Conservation (phyloP, 2,797 vertebrate genomes). For the Helicolenus hilgendorfi region DNA sequence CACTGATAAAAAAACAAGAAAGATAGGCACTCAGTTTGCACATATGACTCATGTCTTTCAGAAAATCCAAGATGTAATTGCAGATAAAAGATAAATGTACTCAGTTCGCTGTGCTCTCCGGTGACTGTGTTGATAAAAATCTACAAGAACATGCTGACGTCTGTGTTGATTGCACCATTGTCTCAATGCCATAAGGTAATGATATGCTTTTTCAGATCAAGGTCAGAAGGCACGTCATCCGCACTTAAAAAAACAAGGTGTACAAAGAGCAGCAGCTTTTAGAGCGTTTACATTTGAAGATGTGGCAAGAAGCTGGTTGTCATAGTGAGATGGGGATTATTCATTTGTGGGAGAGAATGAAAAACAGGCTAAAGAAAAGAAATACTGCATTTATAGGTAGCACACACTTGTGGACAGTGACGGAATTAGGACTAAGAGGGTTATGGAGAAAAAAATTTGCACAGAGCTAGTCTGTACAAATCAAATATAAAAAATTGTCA, state of each 20-base stretch:
- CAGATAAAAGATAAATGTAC: neutral
- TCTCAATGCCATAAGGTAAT: neutral
- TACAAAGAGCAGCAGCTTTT: neutral
- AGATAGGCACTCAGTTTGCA: neutral
- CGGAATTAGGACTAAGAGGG: neutral
- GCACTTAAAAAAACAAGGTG: neutral
- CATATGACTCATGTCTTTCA: neutral
- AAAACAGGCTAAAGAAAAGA: neutral
- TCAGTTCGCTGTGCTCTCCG: neutral
- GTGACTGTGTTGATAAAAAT: neutral
- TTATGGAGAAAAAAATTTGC: neutral
- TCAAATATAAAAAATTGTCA: neutral
- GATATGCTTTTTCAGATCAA: neutral
- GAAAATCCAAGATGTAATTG: conserved; percentile 5
- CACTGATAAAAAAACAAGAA: neutral
- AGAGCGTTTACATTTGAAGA: neutral
- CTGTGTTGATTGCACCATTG: neutral
- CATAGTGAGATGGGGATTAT: neutral
- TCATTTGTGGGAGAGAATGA: neutral
- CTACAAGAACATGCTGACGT: neutral
- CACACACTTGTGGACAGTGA: neutral
- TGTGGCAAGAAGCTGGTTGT: neutral
- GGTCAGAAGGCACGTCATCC: neutral
- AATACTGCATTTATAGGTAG: neutral
- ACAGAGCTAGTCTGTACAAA: neutral